Percentiles rank a stretch among this genome's conserved stretches.
These are phyloP conservation scores for Dasyurus viverrinus DNA, from an alignment of 2,113 vertebrate species.

Conservation along the genomic window DNA sequence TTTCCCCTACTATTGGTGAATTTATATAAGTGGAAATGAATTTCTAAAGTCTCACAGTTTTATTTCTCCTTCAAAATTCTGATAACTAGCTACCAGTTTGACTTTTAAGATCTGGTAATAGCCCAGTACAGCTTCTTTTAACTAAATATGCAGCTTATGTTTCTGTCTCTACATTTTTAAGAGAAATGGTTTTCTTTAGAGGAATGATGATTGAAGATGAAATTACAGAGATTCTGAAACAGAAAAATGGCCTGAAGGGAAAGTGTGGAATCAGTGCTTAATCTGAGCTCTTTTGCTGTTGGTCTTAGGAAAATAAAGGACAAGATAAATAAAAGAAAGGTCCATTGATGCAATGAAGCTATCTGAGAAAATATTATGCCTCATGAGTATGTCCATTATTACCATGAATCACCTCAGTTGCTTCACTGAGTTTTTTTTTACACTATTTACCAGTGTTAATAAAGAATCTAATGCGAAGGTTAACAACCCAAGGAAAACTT, in stretches of 20 bases:
- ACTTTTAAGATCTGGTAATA: neutral
- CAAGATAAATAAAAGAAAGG: neutral
- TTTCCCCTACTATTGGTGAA: neutral
- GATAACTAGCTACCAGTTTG: constrained; percentile 5
- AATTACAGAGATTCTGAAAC: constrained; percentile 11
- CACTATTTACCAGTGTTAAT: neutral
- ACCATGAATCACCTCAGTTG: neutral
- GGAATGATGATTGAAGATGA: neutral
- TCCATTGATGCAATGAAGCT: neutral
- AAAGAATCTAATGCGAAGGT: constrained; percentile 19
- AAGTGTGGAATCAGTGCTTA: neutral
- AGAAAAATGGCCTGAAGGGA: neutral
- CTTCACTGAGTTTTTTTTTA: constrained; percentile 38
- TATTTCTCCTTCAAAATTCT: neutral
- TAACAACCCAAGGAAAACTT: constrained; percentile 18
- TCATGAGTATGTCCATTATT: neutral
- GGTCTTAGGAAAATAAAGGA: neutral
- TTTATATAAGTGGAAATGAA: neutral
- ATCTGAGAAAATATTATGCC: constrained; percentile 1
- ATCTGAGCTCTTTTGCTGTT: neutral
- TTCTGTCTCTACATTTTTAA: neutral
- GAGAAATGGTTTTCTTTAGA: neutral
- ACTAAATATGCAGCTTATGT: neutral
- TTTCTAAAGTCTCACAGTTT: neutral
- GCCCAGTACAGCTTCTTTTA: neutral